Evolutionary conservation across 2,888 invertebrate species (phyloP).

Genomic region (Mesoligia furuncula): DNA sequence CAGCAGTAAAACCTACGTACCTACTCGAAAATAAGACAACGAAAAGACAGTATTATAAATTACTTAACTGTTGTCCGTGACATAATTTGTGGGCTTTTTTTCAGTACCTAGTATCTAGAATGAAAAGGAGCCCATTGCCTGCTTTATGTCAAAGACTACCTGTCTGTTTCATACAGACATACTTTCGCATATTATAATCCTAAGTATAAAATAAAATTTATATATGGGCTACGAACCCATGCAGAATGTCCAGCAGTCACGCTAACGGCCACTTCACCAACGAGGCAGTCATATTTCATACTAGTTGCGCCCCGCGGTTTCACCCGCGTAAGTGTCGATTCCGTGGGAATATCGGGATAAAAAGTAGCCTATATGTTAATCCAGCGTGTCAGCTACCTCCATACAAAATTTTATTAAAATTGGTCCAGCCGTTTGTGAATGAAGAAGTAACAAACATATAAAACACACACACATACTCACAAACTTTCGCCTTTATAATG

Average conservation of each 20-base stretch:
- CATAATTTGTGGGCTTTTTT: neutral
- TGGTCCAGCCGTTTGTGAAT: too few species aligned
- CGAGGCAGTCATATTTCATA: neutral
- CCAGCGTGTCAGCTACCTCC: too few species aligned
- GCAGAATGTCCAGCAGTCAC: neutral
- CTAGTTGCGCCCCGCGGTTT: too few species aligned
- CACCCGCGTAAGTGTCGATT: too few species aligned
- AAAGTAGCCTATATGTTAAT: too few species aligned
- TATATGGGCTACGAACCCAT: neutral
- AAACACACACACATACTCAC: too few species aligned
- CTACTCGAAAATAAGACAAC: neutral
- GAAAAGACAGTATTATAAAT: neutral
- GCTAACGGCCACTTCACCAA: neutral
- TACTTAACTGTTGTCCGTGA: neutral
- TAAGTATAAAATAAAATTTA: neutral
- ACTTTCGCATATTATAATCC: neutral
- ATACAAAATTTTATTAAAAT: too few species aligned
- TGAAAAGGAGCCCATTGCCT: neutral
- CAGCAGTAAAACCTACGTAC: neutral
- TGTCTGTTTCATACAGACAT: neutral
- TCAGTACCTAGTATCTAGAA: neutral
- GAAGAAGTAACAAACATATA: too few species aligned
- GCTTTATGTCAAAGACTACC: neutral
- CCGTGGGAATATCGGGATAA: too few species aligned
- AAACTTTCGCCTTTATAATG: too few species aligned